A percentile compares a stretch with the other conserved stretches of the same genome.
phyloP scores from a whole-genome alignment of 2,113 vertebrate species.

The Periophthalmodon schlosseri region DNA sequence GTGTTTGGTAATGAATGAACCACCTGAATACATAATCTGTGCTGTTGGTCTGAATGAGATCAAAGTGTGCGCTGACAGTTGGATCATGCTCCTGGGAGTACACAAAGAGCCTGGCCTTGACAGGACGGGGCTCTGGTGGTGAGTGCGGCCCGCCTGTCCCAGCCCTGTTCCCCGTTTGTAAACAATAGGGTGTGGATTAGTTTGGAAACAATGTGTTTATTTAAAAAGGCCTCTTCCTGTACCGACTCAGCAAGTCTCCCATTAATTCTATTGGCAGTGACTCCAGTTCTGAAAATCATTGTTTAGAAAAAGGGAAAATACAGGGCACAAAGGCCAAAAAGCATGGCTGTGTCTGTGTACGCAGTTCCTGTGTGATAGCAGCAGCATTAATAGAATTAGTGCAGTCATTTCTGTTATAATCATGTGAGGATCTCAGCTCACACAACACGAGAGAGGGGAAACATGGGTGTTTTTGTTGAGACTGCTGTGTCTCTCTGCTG shows the following conservation, averaged over 20 bases:
- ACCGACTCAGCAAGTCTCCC: slow-evolving; percentile 77
- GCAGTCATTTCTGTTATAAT: slow-evolving; percentile 60
- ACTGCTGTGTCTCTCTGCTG: slow-evolving; percentile 29
- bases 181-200: slow-evolving; percentile 84
- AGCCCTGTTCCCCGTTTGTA: slow-evolving; percentile 75
- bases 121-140: slow-evolving; percentile 52
- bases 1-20: too few relatives aligned
- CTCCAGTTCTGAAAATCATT: slow-evolving; percentile 77
- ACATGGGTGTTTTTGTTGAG: slow-evolving; percentile 63
- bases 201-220: slow-evolving; percentile 86
- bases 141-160: slow-evolving; percentile 60
- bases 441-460: slow-evolving; percentile 42
- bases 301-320: slow-evolving; percentile 66
- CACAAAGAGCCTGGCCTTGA: slow-evolving; percentile 65
- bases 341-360: slow-evolving; percentile 59
- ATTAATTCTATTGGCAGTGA: slow-evolving; percentile 79
- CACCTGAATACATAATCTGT: not conserved
- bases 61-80: slow-evolving; percentile 49
- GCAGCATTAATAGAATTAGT: slow-evolving; percentile 54
- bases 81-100: slow-evolving; percentile 50
- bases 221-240: slow-evolving; percentile 81
- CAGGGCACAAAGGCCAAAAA: slow-evolving; percentile 64
- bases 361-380: slow-evolving; percentile 72
- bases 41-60: slow-evolving; percentile 36
- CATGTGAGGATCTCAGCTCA: slow-evolving; percentile 53